These are phyloP conservation scores for Pelecanus crispus DNA, from an alignment of 2,113 vertebrate species.

Conservation along the genomic window DNA sequence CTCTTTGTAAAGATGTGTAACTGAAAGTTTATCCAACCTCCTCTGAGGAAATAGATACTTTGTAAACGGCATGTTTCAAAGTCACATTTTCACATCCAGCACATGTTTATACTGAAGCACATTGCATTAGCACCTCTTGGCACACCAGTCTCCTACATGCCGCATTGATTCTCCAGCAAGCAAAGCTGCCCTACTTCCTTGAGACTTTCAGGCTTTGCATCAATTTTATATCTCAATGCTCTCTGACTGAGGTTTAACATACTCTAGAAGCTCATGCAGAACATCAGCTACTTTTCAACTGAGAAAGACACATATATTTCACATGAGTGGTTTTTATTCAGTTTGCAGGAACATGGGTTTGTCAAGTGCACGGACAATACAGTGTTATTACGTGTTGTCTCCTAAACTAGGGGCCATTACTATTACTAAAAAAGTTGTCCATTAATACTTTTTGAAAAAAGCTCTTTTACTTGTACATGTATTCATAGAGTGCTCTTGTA, in stretches of 20 bases:
- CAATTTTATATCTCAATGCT: background rate
- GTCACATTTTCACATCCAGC: background rate
- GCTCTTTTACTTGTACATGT: background rate
- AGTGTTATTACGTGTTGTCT: background rate
- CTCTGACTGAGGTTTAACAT: background rate
- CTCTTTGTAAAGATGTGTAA: background rate
- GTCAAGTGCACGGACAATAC: background rate
- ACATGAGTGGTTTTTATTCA: background rate
- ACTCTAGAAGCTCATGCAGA: background rate
- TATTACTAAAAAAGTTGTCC: background rate
- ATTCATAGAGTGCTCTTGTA: background rate
- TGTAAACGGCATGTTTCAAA: background rate
- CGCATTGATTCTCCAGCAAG: rapidly evolving
- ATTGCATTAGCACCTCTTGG: background rate
- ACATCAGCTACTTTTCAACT: background rate
- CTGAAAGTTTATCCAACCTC: background rate
- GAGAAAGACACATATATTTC: background rate
- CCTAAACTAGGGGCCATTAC: background rate
- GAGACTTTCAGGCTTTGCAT: background rate
- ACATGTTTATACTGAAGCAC: background rate
- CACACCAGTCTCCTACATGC: background rate
- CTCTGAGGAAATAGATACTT: background rate
- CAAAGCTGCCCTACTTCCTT: background rate
- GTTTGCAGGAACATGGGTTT: background rate
- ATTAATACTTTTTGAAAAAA: background rate